Evolutionary conservation across 2,888 invertebrate genomes (phyloP), one percentile per base, ranked within the genome.

Genomic region (Eupithecia inturbata): DNA sequence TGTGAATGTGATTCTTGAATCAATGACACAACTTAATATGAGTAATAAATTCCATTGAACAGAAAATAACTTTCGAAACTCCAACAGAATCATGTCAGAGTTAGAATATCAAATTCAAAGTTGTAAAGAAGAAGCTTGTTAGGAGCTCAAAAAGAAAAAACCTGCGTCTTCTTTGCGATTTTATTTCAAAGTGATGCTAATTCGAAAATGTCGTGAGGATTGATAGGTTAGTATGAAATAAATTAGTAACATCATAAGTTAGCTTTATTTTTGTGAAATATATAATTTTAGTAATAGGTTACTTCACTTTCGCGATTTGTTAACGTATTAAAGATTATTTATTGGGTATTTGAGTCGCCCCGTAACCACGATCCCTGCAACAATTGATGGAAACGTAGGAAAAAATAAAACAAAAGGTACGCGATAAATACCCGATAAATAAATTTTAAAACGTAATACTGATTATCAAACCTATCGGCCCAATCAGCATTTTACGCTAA

Each of bases 11-110:
- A 39, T 22, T 41, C 39, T 66, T 39, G 66, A 66, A 66, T 66
- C 39, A 66, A 66, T 66, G 33, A 39, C 39, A 26, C 10, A 66
- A 39, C 39, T 66, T 26, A n/a, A 66, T 66, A 39, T 66, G 39
- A 39, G 39, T n/a, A 39, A 66, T 36, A 66, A 36, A 64, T 64
- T 64, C 66, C 16, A 39, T 66, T 66, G 22, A 66, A 66, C 26
- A 66, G 39, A 66, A 66, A 66, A 66, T 10, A 36, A 66, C 39
- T 66, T 66, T 66, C 66, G 12, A 26, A 39, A 64, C 64, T 64
- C 39, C 12, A 64, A 26, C 66, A 39, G 67, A 67, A 67, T 49
- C 28, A 19, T 41, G 26, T 57, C 26, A 26, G 41, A 39, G 41
- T 28, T 64, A 33, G 33, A 57, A 33, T 62, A n/a, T 33, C 36